Evolutionary conservation across 2,888 invertebrate species (phyloP).

Genomic region (Ophraella communa): DNA sequence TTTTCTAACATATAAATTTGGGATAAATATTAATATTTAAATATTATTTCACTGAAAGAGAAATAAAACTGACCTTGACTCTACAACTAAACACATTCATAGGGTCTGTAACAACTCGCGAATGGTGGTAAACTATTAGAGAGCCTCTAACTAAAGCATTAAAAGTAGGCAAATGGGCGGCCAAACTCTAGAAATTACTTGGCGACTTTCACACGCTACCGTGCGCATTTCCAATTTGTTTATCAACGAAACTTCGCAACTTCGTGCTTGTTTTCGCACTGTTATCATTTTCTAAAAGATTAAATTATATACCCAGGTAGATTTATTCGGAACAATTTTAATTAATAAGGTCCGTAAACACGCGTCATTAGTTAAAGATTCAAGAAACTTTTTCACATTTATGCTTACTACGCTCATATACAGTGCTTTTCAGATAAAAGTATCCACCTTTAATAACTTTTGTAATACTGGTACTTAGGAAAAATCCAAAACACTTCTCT

Average conservation of each 20-base stretch:
- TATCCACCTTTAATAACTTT: too few species aligned
- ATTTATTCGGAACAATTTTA: background rate
- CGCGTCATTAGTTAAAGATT: too few species aligned
- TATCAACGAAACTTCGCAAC: slow-evolving; percentile 26
- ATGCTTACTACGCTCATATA: too few species aligned
- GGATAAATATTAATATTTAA: background rate
- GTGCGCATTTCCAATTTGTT: slow-evolving; percentile 35
- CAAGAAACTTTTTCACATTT: too few species aligned
- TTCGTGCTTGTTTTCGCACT: slow-evolving; percentile 19
- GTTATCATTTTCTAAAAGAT: slow-evolving; percentile 16
- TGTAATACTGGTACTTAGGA: too few species aligned
- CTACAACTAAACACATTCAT: slow-evolving; percentile 10
- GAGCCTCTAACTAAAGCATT: slow-evolving; percentile 29
- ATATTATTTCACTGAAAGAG: background rate
- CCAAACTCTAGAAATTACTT: slow-evolving; percentile 37
- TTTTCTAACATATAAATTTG: too few species aligned
- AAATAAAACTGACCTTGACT: slow-evolving; percentile 15
- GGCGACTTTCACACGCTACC: slow-evolving; percentile 38
- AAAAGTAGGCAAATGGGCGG: slow-evolving; percentile 36
- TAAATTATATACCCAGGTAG: background rate
- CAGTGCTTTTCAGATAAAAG: too few species aligned
- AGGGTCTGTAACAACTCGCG: slow-evolving; percentile 19
- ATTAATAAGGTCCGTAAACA: too few species aligned
- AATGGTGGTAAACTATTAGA: slow-evolving; percentile 35
- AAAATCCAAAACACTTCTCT: too few species aligned